Base-by-base conservation (phyloP, 2,797 vertebrate species). In the Diplodus puntazzo region DNA sequence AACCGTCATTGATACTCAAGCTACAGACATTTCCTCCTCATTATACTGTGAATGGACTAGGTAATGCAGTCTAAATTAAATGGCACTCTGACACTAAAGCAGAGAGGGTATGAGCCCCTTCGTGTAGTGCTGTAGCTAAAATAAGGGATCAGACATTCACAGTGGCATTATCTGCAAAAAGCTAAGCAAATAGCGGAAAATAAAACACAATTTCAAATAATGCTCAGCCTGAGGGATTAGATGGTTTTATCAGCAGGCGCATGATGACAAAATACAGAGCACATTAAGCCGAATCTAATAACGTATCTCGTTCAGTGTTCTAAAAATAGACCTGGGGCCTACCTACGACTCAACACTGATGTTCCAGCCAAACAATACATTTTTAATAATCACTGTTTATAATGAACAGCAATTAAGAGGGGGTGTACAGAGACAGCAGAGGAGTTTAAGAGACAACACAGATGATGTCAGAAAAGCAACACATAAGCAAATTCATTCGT, bases 291-390 rank as follows among this genome's bases (percentile, higher is more conserved):
- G 39, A 61, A 60, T 61, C 30, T 61, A 76, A 64, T 50, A 30
- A 69, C 39, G 52, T 21, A 59, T 17, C 57, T 70, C 25, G 65
- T 80, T 82, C 62, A 39, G 73, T 59, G 62, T 48, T 58, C 69
- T 76, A 73, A 62, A 18, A 85, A 82, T 79, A 82, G 72, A 74
- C 50, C 45, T 1, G 43, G 69, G 49, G 60, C 68, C 39, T 48
- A 45, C 54, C 64, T 76, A 30, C 11, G 18, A n/a, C 46, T 66
- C 27, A 14, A 20, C 50, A 14, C 68, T 45, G 10, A 66, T 57
- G 61, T 57, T 65, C 69, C 60, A 27, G 69, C 2, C 54, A 75
- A 49, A 53, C 30, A 69, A 39, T 67, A 57, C 52, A 34, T 77
- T 80, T 53, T 73, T 69, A 78, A 78, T 78, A 11, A 64, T 67